Conservation (phyloP, 2,888 invertebrate genomes). For the Endotricha flammealis region DNA sequence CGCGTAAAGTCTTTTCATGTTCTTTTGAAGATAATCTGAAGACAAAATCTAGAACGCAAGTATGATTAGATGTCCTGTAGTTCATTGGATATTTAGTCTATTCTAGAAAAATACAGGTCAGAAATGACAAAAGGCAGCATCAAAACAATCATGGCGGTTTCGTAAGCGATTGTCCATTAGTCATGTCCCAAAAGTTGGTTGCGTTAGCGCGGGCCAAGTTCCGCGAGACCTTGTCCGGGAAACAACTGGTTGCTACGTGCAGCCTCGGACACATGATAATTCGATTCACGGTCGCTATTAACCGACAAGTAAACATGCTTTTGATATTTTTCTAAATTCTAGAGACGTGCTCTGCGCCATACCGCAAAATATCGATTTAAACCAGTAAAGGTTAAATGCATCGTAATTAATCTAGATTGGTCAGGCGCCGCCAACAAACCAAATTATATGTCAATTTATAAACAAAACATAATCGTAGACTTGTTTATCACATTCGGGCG, state of each 20-base stretch:
- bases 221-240: conserved; percentile 41
- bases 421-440: background rate
- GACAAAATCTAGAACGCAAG: too few relatives aligned
- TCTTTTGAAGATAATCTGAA: too few relatives aligned
- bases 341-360: too few relatives aligned
- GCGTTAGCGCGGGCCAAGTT: conserved; percentile 48
- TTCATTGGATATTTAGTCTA: too few relatives aligned
- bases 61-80: too few relatives aligned
- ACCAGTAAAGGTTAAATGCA: too few relatives aligned
- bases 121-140: conserved; percentile 11
- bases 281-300: conserved; percentile 51
- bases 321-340: conserved; percentile 31
- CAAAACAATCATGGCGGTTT: conserved; percentile 37
- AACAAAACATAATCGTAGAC: conserved; percentile 38
- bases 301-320: conserved; percentile 41
- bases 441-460: conserved; percentile 35
- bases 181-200: conserved; percentile 63
- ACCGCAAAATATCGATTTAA: too few relatives aligned
- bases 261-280: conserved; percentile 61
- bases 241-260: conserved; percentile 58
- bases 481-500: conserved; percentile 42
- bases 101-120: background rate
- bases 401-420: too few relatives aligned
- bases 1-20: too few relatives aligned
- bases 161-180: conserved; percentile 62